Base-by-base conservation (phyloP, 1,140 invertebrate genomes). In the Penaeus vannamei region DNA sequence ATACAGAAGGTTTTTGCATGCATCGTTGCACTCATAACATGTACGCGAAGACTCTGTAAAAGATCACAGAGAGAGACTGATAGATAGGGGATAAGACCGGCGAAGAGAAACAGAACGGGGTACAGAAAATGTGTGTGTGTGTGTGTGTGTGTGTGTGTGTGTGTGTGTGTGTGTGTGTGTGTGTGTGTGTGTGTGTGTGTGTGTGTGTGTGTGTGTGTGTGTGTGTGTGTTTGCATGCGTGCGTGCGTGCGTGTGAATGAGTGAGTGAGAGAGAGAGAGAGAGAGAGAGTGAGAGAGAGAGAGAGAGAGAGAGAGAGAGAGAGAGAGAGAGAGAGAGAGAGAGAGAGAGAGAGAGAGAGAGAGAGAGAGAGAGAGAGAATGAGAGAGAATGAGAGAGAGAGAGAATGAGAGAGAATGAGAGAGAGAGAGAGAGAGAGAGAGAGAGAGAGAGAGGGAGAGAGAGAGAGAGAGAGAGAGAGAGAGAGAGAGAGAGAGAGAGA, bases 191-290 rank as follows among this genome's bases (percentile, higher is more conserved):
- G 36, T 42, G 36, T 42, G 36, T 42, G 36, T 42, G 36, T 42
- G 36, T 42, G 36, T 42, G 36, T 76, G 69, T 76, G 69, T 76
- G 69, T 76, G 69, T 76, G 69, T 76, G 69, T 76, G 69, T 76
- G 69, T 76, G 69, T 76, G 69, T 76, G 69, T 76, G 69, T 76
- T 23, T 76, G 69, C 29, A n/a, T 76, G 69, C 29, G 69, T 76
- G 69, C 29, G 69, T 76, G 69, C 29, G 69, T 76, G 69, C 20
- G 69, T 76, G 69, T 76, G 72, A 36, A n/a, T 60, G 60, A 20
- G 22, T 26, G 59, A 42, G 22, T 10, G 80, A 60, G 23, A 29
- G 80, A 60, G 22, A 29, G 80, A 81, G 79, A 26, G 60, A 59
- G 53, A 81, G 79, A 59, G 60, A n/a, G 46, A 46, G 42, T 14